phyloP scores from a whole-genome alignment of 2,888 invertebrate genomes.

The Ommatoiulus sabulosus region DNA sequence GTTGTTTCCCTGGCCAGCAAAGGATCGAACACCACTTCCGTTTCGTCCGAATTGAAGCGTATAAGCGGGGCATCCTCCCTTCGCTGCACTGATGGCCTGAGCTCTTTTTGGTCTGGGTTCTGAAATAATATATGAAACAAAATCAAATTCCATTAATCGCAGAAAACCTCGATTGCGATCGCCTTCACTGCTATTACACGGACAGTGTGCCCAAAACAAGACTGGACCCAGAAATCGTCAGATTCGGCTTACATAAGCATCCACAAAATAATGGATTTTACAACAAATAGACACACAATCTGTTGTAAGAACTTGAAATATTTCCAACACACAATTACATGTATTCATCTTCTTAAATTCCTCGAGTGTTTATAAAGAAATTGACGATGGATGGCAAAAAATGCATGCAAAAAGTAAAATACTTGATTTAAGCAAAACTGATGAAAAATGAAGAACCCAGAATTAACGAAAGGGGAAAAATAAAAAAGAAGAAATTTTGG shows the following conservation, averaged over 20 bases:
- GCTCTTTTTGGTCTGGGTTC: not conserved
- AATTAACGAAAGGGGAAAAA: not conserved
- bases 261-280: too few species aligned
- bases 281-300: too few species aligned
- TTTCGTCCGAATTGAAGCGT: constrained; percentile 57
- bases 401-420: not conserved
- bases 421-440: not conserved
- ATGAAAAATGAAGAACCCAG: not conserved
- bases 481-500: not conserved
- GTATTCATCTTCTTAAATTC: too few species aligned
- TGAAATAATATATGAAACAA: not conserved
- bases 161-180: not conserved
- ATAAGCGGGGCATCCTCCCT: constrained; percentile 55
- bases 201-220: not conserved
- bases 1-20: constrained; percentile 49
- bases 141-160: not conserved
- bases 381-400: not conserved
- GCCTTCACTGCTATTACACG: not conserved
- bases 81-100: not conserved
- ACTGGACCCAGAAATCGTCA: not conserved
- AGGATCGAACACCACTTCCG: constrained; percentile 57
- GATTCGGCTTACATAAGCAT: too few species aligned
- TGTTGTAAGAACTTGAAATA: not conserved
- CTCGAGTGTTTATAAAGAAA: not conserved
- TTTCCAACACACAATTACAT: too few species aligned